These are phyloP conservation scores for Agelaius phoeniceus DNA, from an alignment of 2,113 vertebrate species.

Conservation along the genomic window DNA sequence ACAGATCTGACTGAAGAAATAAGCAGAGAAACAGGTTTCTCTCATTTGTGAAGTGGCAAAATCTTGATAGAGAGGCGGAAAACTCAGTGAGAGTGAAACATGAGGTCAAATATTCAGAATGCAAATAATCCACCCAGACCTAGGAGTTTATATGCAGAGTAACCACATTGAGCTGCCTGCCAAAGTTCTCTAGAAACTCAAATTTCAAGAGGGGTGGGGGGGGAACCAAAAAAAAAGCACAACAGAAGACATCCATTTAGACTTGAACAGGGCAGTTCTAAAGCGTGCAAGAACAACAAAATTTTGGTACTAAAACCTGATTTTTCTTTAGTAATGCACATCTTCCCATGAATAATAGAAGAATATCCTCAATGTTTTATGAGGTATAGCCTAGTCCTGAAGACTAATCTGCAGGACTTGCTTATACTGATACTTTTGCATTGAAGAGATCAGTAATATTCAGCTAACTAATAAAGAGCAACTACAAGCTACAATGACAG, in stretches of 20 bases:
- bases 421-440: neutral
- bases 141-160: neutral
- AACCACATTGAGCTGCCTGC: neutral
- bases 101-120: constrained; percentile 10
- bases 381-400: neutral
- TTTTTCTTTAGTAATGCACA: neutral
- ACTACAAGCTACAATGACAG: neutral
- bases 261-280: neutral
- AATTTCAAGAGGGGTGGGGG: neutral
- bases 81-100: neutral
- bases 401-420: neutral
- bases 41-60: neutral
- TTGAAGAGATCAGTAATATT: neutral
- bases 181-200: neutral
- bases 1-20: neutral
- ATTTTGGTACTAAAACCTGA: neutral
- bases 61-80: neutral
- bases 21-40: neutral
- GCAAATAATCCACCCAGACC: constrained; percentile 31
- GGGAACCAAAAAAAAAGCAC: neutral
- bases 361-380: constrained; percentile 4
- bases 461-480: neutral
- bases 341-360: constrained; percentile 28
- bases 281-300: neutral
- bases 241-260: neutral